Evolutionary conservation across 2,797 vertebrate genomes (phyloP).

Genomic region (Onychomys arenicola): DNA sequence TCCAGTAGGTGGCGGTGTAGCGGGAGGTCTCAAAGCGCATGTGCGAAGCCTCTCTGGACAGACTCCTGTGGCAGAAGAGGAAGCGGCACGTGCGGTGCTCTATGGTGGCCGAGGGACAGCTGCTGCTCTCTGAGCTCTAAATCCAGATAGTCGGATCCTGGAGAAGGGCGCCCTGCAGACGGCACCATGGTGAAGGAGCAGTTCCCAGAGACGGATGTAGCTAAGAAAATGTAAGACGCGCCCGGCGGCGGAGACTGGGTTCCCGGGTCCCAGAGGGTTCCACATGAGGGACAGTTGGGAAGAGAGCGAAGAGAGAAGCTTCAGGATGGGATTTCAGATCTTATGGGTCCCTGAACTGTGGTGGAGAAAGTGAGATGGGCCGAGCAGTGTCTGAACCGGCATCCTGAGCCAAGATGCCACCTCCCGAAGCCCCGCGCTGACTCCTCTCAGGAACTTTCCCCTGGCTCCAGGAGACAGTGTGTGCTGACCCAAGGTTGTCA

Average conservation of each 20-base stretch:
- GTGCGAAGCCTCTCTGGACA: slow-evolving; percentile 15
- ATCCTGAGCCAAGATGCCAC: neutral
- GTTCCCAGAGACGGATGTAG: slow-evolving; percentile 98
- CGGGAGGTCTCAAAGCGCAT: accelerated
- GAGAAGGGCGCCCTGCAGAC: neutral
- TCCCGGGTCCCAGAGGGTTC: too few species aligned
- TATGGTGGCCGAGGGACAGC: slow-evolving; percentile 56
- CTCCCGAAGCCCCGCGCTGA: too few species aligned
- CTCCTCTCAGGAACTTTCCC: too few species aligned
- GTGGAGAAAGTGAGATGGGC: too few species aligned
- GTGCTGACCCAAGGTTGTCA: too few species aligned
- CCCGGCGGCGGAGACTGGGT: too few species aligned
- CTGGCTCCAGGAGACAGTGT: too few species aligned
- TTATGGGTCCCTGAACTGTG: too few species aligned
- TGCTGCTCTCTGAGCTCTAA: accelerated
- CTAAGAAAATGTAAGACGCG: slow-evolving; percentile 96
- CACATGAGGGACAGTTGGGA: too few species aligned
- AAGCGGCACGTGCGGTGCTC: neutral
- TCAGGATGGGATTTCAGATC: too few species aligned
- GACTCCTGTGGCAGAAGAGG: slow-evolving; percentile 59
- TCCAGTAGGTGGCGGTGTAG: slow-evolving; percentile 27
- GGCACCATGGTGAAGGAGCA: slow-evolving; percentile 96
- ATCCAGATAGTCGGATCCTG: accelerated
- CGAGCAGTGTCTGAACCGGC: too few species aligned
- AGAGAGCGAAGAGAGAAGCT: too few species aligned